Base-by-base conservation (phyloP, 2,888 invertebrate genomes). In the Choreutis nemorana region DNA sequence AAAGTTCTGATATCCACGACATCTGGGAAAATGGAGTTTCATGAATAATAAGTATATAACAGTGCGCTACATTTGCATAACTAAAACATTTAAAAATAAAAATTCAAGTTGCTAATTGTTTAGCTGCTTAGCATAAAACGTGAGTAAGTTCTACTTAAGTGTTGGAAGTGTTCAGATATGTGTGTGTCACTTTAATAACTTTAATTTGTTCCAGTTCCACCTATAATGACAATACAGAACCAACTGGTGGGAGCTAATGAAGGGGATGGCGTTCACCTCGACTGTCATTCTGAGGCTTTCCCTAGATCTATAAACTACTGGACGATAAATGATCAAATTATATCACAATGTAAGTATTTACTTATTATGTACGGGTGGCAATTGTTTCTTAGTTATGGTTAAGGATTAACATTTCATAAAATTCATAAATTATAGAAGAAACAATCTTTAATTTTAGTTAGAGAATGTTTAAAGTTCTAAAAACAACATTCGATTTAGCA, bases 241-340 rank as follows among this genome's bases (percentile, higher is more conserved):
- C 89, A 89, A 64, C 75, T 90, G 50, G 86, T 90, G 3, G 89
- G 89, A 20, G 87, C 87, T 1, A 83, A 84, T 44, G 83, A 85
- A 50, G 86, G 86, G 13, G 86, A 88, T 45, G 81, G 84, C 39
- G 83, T 89, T 47, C 83, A 84, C 27, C 66, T 90, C 39, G 89
- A 89, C 48, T 90, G 90, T 50, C 82, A 85, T 53, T 87, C 88
- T 10, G 89, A 90, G 65, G 89, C 89, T 12, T 88, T 82, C 54
- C 90, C 90, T 15, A 86, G 85, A 58, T 87, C 89, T 36, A 87
- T 89, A 50, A 89, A 88, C 70, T 90, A 89, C 62, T 90, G 90
- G 90, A 86, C 87, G 29, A 82, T 84, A 55, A 84, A 85, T 51
- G 85, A 86, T 40, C 85, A 86, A 61, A 87, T 87, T 42, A 83